Base-by-base conservation (phyloP, 2,113 vertebrate species). In the Mormoops blainvillei region DNA sequence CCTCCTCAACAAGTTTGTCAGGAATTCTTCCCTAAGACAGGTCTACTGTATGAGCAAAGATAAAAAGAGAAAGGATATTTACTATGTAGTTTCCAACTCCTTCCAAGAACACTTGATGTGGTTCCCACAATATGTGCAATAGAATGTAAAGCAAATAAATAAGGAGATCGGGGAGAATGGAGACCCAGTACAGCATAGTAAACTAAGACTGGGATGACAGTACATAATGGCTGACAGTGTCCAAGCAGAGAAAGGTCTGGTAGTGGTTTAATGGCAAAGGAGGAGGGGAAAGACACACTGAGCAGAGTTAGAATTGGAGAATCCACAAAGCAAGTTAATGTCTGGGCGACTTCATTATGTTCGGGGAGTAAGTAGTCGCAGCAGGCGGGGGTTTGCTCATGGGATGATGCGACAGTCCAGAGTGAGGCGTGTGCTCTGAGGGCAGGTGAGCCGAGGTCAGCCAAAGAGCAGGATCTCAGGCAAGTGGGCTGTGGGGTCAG, bases 371-470 rank as follows among this genome's bases (percentile, higher is more conserved):
- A 45, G 36, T 38, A 12, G n/a, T 68, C n/a, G 48, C 26, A 82
- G 45, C 18, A 50, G 38, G 4, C 38, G 33, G 31, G 22, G 11
- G 16, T 50, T n/a, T 81, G 12, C 43, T 50, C 19, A 2, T 16
- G 5, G n/a, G 15, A 36, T 0, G 0, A 38, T 1, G 28, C 88
- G 15, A 61, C 3, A 73, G 12, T 6, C 2, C 61, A 11, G 31
- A 56, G 7, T 31, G 19, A 33, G 31, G 5, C n/a, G n/a, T 36
- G 14, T 19, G 15, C 31, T 24, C 41, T 67, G 5, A 50, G 33
- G 19, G 1, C 11, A 84, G 16, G 71, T 36, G 20, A 4, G 4
- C 26, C 73, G 18, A 68, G 6, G 6, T 70, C 36, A 68, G 33
- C 28, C 68, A 41, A 24, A 36, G 41, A 36, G 43, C 18, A 33